A percentile compares a stretch with the other conserved stretches of the same genome.
Evolutionary conservation across 2,113 vertebrate species (phyloP).

Genomic region (Leptobrachium leishanense): DNA sequence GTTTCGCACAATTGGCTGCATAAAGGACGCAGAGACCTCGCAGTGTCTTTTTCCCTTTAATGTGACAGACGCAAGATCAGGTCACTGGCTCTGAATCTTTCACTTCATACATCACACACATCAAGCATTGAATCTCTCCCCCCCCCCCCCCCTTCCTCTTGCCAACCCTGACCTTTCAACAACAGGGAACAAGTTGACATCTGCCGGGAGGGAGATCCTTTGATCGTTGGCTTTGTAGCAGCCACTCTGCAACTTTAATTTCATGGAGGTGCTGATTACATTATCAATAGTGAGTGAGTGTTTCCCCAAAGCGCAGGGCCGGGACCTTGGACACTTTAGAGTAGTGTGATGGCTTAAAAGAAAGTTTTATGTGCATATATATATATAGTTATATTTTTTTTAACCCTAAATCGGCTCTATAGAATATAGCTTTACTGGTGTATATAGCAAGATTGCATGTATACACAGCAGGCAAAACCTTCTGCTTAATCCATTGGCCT

Average conservation of each 20-base stretch:
- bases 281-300: slow-evolving; percentile 9
- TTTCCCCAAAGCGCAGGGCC: not conserved
- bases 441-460: too few relatives aligned
- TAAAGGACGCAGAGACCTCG: slow-evolving; percentile 9
- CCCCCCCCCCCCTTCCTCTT: not conserved
- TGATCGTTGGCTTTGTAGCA: slow-evolving; percentile 43
- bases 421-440: too few relatives aligned
- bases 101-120: slow-evolving; percentile 36
- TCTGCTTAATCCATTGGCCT: too few relatives aligned
- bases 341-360: too few relatives aligned
- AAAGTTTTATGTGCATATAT: too few relatives aligned
- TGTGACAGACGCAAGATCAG: slow-evolving; percentile 14
- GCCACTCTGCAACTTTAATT: slow-evolving; percentile 13
- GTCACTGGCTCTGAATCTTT: slow-evolving; percentile 36
- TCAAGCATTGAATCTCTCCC: slow-evolving; percentile 7
- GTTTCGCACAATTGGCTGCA: not conserved
- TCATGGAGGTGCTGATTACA: slow-evolving; percentile 27
- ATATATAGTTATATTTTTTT: too few relatives aligned
- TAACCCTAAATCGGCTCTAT: too few relatives aligned
- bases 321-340: too few relatives aligned
- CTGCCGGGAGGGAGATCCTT: slow-evolving; percentile 30
- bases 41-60: slow-evolving; percentile 31
- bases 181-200: slow-evolving; percentile 44
- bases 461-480: too few relatives aligned
- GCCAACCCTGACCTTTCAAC: slow-evolving; percentile 24